Evolutionary conservation across 2,888 invertebrate species (phyloP).

Genomic region (Dynastes grantii): DNA sequence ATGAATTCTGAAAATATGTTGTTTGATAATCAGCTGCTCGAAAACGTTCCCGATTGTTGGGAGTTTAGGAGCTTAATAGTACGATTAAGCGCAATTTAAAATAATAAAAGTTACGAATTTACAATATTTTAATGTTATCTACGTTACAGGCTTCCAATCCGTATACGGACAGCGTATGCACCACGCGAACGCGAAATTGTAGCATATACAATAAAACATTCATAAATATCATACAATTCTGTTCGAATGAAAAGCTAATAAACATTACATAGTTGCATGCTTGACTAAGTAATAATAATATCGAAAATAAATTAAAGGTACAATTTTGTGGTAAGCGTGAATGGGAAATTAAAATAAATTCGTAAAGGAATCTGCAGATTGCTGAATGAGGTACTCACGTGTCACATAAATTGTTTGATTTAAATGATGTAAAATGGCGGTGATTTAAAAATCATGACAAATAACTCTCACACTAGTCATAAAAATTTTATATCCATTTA

Average conservation of each 20-base stretch:
- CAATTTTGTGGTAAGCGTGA: no score
- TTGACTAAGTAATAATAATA: not conserved
- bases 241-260: conserved; percentile 2
- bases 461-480: no score
- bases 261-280: not conserved
- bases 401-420: no score
- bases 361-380: no score
- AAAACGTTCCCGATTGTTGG: no score
- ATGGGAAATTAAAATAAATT: no score
- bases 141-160: not conserved
- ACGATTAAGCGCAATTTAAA: conserved; percentile 9
- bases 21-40: not conserved
- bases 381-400: no score
- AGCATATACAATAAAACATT: not conserved
- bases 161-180: not conserved
- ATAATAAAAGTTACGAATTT: conserved; percentile 9
- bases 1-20: conserved; percentile 5
- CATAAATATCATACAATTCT: not conserved
- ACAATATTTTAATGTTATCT: conserved; percentile 6
- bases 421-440: no score
- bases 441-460: no score
- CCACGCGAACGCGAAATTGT: not conserved
- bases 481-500: no score
- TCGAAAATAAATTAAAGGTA: not conserved
- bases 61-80: not conserved